A percentile compares a stretch with the other conserved stretches of the same genome.
These are phyloP conservation scores for Sialis lutaria DNA, from an alignment of 2,888 invertebrate species.

Conservation along the genomic window DNA sequence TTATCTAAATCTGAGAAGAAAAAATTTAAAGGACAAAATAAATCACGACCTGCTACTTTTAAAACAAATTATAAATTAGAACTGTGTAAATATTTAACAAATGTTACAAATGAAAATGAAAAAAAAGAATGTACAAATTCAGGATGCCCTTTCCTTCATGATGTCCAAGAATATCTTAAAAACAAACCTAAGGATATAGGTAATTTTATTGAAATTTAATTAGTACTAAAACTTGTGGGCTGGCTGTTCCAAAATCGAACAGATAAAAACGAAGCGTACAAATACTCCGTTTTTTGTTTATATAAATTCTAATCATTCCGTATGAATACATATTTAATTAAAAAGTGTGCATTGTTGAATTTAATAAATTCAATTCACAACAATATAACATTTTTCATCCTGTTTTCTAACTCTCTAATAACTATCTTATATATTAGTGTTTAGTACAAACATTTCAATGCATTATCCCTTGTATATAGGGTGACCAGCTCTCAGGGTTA, in stretches of 20 bases:
- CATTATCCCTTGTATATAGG: too few species aligned
- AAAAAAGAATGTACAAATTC: constrained; percentile 34
- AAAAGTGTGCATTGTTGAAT: too few species aligned
- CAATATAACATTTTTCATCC: too few species aligned
- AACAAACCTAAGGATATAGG: constrained; percentile 53
- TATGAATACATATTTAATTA: too few species aligned
- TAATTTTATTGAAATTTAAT: constrained; percentile 4
- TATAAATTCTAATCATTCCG: too few species aligned
- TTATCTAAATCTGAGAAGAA: constrained; percentile 20
- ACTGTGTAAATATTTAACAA: constrained; percentile 50
- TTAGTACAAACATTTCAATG: too few species aligned
- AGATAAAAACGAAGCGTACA: too few species aligned
- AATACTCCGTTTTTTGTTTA: too few species aligned
- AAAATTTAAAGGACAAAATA: constrained; percentile 54
- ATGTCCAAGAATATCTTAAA: constrained; percentile 53
- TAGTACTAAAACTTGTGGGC: not conserved
- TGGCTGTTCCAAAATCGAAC: not conserved
- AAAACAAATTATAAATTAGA: constrained; percentile 38
- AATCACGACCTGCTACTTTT: constrained; percentile 55
- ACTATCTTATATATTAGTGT: not conserved
- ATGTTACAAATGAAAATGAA: constrained; percentile 27
- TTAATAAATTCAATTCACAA: too few species aligned
- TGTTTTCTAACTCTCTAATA: too few species aligned
- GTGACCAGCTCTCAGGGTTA: too few species aligned
- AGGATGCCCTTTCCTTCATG: constrained; percentile 62